Evolutionary conservation across 2,888 invertebrate species (phyloP), one percentile per base, ranked within the genome.

Genomic region (Lochmaea crataegi): DNA sequence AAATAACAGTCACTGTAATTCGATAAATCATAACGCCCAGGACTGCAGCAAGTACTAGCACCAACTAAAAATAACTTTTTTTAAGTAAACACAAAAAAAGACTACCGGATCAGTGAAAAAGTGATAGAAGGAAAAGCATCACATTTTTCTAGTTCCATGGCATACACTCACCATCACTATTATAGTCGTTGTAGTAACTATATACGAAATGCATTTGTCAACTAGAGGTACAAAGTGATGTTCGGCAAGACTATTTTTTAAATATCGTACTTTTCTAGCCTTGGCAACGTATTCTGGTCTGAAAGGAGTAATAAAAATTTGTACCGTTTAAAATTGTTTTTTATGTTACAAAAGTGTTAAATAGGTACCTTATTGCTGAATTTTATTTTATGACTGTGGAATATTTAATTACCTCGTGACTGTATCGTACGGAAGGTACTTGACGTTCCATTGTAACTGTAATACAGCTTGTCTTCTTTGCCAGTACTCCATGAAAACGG

Each of bases 401-500:
- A 38, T 38, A 38, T 38, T 38, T 57, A 18, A 16, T 67, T 70
- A 82, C 82, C 82, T 80, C 67, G 77, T 71, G 2, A 77, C 76
- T 12, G 74, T 78, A 64, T 81, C 80, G 41, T 75, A 48, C 69
- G 83, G 81, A 11, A 82, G 26, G 9, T 73, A 64, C 60, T 69
- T 76, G 12, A 85, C 72, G 75, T 85, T 84, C 86, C 86, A 86
- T 66, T 81, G 80, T 26, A 83, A 77, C 58, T 78, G 78, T 56
- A 84, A 73, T n/a, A 82, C 78, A n/a, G 81, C 74, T 75, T 84
- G 79, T 61, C 76, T 72, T 74, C 86, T 79, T 76, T 83, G 82
- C 86, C 86, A 87, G 42, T 84, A 74, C 76, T 84, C 83, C 73
- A 84, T 78, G 68, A 86, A 85, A 41, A 83, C 42, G 0, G 84